Conservation (phyloP, 2,888 invertebrate genomes). For the Desoria tigrina region DNA sequence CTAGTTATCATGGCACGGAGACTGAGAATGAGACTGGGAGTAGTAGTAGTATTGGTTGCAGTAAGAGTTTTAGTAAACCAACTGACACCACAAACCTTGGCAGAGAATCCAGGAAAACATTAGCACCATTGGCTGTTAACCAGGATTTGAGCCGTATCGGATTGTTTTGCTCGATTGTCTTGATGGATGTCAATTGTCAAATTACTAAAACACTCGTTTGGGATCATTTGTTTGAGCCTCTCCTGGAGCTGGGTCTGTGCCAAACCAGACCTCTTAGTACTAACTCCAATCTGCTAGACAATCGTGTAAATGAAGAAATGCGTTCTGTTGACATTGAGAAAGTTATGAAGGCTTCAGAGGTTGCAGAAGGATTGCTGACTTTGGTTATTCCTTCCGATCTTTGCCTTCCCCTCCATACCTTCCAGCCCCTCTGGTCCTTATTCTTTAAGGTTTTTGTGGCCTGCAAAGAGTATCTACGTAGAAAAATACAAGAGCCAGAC, state of each 20-base stretch:
- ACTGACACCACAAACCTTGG: background rate
- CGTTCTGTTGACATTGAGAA: constrained; percentile 6
- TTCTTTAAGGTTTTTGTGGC: constrained; percentile 39
- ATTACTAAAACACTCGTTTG: constrained; percentile 29
- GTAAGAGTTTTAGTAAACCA: background rate
- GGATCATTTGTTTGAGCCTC: constrained; percentile 26
- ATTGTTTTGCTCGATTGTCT: constrained; percentile 26
- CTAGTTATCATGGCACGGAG: background rate
- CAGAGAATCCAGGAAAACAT: background rate
- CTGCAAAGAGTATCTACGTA: constrained; percentile 39
- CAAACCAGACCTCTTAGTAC: constrained; percentile 10
- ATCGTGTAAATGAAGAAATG: background rate
- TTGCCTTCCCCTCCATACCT: constrained; percentile 27
- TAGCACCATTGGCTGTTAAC: constrained; percentile 15
- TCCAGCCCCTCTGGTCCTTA: constrained; percentile 38
- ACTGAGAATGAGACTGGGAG: background rate
- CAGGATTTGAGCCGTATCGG: constrained; percentile 28
- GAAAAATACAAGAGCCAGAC: constrained; percentile 39
- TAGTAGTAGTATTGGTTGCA: too few relatives aligned
- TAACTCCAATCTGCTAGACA: background rate
- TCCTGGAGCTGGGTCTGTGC: constrained; percentile 22
- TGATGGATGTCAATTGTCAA: constrained; percentile 32
- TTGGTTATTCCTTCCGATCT: constrained; percentile 27
- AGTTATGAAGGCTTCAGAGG: constrained; percentile 16
- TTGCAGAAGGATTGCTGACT: constrained; percentile 20